phyloP scores from a whole-genome alignment of 2,888 invertebrate species.

The Acrobeloides nanus region DNA sequence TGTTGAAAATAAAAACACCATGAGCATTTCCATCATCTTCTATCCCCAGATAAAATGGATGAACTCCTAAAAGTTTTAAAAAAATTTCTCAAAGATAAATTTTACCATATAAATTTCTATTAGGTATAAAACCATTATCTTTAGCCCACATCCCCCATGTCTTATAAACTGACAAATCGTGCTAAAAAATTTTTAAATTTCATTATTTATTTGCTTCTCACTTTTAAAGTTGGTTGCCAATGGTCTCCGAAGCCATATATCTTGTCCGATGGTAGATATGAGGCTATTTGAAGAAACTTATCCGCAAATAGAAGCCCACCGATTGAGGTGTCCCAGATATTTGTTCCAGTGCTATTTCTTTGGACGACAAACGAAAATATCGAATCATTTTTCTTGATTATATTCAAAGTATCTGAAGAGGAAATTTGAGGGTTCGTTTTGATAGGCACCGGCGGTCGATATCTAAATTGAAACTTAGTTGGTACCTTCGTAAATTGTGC shows the following conservation, averaged over 20 bases:
- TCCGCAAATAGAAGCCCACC: slow-evolving; percentile 29
- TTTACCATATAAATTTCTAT: slow-evolving; percentile 50
- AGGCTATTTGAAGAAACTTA: slow-evolving; percentile 25
- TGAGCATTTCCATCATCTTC: slow-evolving; percentile 44
- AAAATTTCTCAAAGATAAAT: no score
- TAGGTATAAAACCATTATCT: no score
- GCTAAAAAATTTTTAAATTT: slow-evolving; percentile 24
- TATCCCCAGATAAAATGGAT: slow-evolving; percentile 46
- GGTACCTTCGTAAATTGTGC: no score
- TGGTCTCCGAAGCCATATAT: slow-evolving; percentile 28
- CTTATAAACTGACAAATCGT: slow-evolving; percentile 36
- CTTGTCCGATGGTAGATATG: slow-evolving; percentile 18
- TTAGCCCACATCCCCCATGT: slow-evolving; percentile 43
- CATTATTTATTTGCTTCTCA: neutral
- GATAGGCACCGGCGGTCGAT: no score
- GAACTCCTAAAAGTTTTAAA: slow-evolving; percentile 38
- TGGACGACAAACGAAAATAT: slow-evolving; percentile 34
- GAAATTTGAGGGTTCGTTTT: no score
- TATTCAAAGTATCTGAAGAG: no score
- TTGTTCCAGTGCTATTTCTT: slow-evolving; percentile 24
- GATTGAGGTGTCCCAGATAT: slow-evolving; percentile 39
- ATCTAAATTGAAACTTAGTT: no score
- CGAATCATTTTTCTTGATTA: slow-evolving; percentile 11
- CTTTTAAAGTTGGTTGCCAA: slow-evolving; percentile 15
- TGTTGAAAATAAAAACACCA: slow-evolving; percentile 44